Percentiles rank a stretch among this genome's conserved stretches.
Evolutionary conservation across 2,113 vertebrate species (phyloP).

Genomic region (Tichodroma muraria): DNA sequence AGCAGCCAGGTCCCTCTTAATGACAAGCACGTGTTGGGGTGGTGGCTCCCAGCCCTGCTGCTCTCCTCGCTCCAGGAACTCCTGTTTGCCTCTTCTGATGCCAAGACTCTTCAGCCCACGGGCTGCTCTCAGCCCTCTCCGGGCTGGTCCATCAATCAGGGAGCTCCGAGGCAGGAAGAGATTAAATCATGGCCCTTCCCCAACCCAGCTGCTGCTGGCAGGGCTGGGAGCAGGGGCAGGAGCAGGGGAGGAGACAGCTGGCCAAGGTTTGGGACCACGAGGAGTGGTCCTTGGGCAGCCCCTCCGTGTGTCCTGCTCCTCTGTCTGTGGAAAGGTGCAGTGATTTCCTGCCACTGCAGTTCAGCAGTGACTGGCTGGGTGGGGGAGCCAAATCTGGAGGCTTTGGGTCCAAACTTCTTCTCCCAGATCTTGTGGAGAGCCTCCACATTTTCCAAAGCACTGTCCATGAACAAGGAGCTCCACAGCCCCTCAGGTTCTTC

Average conservation of each 20-base stretch:
- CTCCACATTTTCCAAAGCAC: background rate
- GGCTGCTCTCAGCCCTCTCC: background rate
- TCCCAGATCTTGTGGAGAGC: background rate
- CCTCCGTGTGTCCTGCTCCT: background rate
- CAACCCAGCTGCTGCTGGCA: background rate
- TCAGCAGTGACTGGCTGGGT: background rate
- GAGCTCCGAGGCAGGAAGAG: background rate
- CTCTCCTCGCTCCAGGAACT: background rate
- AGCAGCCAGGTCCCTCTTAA: background rate
- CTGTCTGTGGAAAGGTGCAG: background rate
- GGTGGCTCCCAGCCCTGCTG: background rate
- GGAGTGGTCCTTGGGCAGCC: background rate
- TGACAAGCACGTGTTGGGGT: rapidly evolving
- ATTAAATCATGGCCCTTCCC: background rate
- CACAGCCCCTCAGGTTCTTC: background rate
- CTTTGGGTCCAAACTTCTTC: background rate
- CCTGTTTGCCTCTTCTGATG: background rate
- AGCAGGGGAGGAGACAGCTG: background rate
- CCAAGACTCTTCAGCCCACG: background rate
- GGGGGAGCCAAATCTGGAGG: background rate
- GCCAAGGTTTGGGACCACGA: background rate
- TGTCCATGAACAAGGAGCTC: background rate
- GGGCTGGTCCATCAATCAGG: background rate
- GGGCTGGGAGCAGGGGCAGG: background rate
- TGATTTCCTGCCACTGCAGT: background rate